Evolutionary conservation across 2,888 invertebrate species (phyloP).

Genomic region (Omphaloscelis lunosa): DNA sequence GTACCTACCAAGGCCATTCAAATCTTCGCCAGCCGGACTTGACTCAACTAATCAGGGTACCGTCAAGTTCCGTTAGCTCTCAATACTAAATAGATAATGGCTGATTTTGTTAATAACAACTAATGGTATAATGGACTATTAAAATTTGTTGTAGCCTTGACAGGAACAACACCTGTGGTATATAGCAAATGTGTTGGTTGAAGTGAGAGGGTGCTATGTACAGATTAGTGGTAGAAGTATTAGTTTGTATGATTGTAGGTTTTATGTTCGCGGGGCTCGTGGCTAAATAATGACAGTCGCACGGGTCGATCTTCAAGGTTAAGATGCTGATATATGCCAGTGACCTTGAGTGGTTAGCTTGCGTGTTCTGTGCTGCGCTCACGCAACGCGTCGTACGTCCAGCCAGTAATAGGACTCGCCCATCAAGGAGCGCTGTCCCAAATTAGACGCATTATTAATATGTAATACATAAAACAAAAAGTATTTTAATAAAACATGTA

Average conservation of each 20-base stretch:
- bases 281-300: too few relatives aligned
- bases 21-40: conserved; percentile 51
- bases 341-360: too few relatives aligned
- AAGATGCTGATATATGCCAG: too few relatives aligned
- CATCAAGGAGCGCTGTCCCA: too few relatives aligned
- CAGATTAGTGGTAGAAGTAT: conserved; percentile 20
- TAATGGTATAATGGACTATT: conserved; percentile 31
- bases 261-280: too few relatives aligned
- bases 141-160: conserved; percentile 55
- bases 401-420: too few relatives aligned
- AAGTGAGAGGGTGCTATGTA: conserved; percentile 47
- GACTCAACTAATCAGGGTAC: conserved; percentile 15
- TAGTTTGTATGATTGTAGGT: not conserved
- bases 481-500: too few relatives aligned
- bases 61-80: conserved; percentile 42
- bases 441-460: too few relatives aligned
- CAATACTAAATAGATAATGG: conserved; percentile 32
- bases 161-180: conserved; percentile 58
- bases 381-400: too few relatives aligned
- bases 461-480: too few relatives aligned
- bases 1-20: conserved; percentile 28
- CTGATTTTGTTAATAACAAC: conserved; percentile 44
- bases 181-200: conserved; percentile 38
- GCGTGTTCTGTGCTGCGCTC: too few relatives aligned
- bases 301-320: too few relatives aligned